A percentile compares a stretch with the other conserved stretches of the same genome.
phyloP scores from a whole-genome alignment of 1,140 invertebrate genomes.

The Helicorthomorpha holstii region DNA sequence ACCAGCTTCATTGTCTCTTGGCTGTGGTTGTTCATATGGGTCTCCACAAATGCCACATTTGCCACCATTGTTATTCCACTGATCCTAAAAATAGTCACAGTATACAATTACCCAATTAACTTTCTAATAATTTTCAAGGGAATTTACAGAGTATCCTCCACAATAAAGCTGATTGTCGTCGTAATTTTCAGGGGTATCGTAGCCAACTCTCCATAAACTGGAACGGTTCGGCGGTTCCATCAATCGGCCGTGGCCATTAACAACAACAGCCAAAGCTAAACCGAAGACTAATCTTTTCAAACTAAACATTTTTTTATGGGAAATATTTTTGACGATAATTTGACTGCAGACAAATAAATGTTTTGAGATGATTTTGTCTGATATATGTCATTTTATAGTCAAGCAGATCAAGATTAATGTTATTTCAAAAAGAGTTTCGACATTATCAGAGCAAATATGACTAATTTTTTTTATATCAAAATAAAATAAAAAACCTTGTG shows the following conservation, averaged over 20 bases:
- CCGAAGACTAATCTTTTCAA: neutral
- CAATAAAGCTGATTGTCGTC: constrained; percentile 48
- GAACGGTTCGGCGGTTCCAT: constrained; percentile 17
- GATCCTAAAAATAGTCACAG: neutral
- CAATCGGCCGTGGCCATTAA: constrained; percentile 16
- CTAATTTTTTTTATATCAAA: too few species aligned
- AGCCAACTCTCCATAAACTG: constrained; percentile 49
- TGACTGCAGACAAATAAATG: too few species aligned
- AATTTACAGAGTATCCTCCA: constrained; percentile 32
- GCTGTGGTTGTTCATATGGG: constrained; percentile 27
- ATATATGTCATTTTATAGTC: too few species aligned
- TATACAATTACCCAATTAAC: neutral
- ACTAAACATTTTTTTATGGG: too few species aligned
- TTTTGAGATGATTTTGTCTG: too few species aligned
- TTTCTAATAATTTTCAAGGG: neutral
- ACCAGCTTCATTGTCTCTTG: constrained; percentile 42
- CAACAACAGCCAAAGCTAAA: neutral
- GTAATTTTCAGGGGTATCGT: constrained; percentile 49
- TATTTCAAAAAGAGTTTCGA: too few species aligned
- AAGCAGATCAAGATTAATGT: too few species aligned
- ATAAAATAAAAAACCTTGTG: too few species aligned
- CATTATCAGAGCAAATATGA: too few species aligned
- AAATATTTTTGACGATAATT: too few species aligned
- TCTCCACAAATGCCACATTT: constrained; percentile 25
- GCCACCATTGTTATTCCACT: constrained; percentile 20